Evolutionary conservation across 2,797 vertebrate species (phyloP).

Genomic region (Thripadectes ignobilis): DNA sequence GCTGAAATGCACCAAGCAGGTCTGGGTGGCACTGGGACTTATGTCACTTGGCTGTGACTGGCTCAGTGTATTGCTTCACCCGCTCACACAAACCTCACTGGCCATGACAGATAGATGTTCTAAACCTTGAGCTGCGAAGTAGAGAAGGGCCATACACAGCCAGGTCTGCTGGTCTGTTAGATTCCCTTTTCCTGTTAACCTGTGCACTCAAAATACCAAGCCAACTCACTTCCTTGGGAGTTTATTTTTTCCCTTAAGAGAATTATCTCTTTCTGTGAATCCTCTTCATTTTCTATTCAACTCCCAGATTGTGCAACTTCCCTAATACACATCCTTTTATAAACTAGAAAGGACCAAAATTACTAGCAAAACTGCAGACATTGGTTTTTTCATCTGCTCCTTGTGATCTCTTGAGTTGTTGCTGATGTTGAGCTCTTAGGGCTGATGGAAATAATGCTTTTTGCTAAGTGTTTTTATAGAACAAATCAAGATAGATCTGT

Average conservation of each 20-base stretch:
- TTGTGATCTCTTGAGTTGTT: background rate
- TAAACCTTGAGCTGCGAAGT: background rate
- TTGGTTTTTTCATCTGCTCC: background rate
- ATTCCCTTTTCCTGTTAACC: background rate
- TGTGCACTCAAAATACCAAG: background rate
- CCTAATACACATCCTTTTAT: background rate
- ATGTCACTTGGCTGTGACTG: background rate
- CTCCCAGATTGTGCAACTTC: slow-evolving; percentile 9
- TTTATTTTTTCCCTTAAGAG: slow-evolving; percentile 27
- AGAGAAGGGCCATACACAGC: background rate
- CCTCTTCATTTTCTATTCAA: background rate
- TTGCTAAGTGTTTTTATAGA: background rate
- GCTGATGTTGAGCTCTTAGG: background rate
- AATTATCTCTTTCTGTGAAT: background rate
- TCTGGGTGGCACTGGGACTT: background rate
- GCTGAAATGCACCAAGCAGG: background rate
- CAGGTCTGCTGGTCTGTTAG: background rate
- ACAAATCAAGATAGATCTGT: background rate
- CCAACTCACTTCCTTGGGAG: background rate
- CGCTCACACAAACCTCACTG: background rate
- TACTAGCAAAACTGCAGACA: background rate
- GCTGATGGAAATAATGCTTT: background rate
- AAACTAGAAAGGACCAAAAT: background rate
- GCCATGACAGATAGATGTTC: background rate
- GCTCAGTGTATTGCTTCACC: background rate